Percentiles rank a stretch among this genome's conserved stretches.
phyloP scores from a whole-genome alignment of 2,113 vertebrate species.

The Trachemys scripta region DNA sequence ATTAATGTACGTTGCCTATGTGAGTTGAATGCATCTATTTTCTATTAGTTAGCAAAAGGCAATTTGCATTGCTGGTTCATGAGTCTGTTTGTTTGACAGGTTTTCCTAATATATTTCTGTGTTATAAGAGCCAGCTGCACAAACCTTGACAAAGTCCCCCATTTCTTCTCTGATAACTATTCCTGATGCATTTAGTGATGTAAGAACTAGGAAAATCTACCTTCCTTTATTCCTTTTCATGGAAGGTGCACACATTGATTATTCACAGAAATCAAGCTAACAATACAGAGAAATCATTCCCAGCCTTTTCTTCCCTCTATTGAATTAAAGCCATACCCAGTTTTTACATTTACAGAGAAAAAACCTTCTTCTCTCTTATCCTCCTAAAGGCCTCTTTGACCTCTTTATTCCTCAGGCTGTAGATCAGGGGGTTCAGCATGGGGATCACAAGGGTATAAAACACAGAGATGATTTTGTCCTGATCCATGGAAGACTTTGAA shows the following conservation, averaged over 20 bases:
- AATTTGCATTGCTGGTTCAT: too few relatives aligned
- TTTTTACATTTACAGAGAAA: background rate
- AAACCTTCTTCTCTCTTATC: background rate
- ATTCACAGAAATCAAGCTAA: background rate
- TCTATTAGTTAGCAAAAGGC: too few relatives aligned
- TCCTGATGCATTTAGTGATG: too few relatives aligned
- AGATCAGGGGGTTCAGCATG: slow-evolving; percentile 53
- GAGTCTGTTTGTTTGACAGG: too few relatives aligned
- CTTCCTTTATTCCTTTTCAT: background rate
- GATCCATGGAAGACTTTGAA: slow-evolving; percentile 21
- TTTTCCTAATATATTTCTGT: too few relatives aligned
- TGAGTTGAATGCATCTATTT: too few relatives aligned
- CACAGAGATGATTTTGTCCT: slow-evolving; percentile 24
- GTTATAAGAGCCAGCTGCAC: too few relatives aligned
- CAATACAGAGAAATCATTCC: background rate
- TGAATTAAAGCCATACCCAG: background rate
- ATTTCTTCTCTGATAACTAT: too few relatives aligned
- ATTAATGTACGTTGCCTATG: too few relatives aligned
- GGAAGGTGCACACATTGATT: background rate
- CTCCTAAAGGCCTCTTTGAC: background rate
- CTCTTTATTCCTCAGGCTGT: slow-evolving; percentile 21
- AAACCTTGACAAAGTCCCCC: too few relatives aligned
- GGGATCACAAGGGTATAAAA: slow-evolving; percentile 46
- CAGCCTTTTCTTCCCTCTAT: background rate
- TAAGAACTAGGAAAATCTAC: too few relatives aligned